Base-by-base conservation (phyloP, 1,140 invertebrate genomes). In the Oscheius sp. region DNA sequence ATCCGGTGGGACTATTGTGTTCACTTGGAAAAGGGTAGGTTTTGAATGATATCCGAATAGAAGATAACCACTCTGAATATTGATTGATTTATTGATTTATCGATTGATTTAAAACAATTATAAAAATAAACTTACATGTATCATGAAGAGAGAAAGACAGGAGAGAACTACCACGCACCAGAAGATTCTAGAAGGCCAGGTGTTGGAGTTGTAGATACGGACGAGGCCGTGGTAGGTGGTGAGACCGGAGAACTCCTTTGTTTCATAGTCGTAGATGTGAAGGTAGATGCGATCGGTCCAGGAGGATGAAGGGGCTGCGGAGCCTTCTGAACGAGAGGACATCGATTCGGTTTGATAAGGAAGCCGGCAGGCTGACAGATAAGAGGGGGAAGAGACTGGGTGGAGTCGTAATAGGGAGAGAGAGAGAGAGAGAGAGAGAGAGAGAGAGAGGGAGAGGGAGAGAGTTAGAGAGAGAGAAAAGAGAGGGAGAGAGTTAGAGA, bases 121-220 rank as follows among this genome's bases (percentile, higher is more conserved):
- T 10, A 26, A 36, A 7, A 31, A 34, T 2, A 59, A 31, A 65
- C 74, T 66, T 35, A 75, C 74, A 28, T 75, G 74, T n/a, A 75
- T 75, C 68, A 75, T 73, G 35, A 75, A 75, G 3, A 75, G 34
- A n/a, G 70, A 72, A n/a, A 75, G 58, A 29, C 68, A 71, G 15
- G 74, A 72, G 18, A 75, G 23, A 2, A 75, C 74, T 2, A 71
- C 69, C 1, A 75, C 74, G 7, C 28, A 46, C 74, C 74, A 75
- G 61, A 75, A 75, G 38, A 75, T 75, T 3, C 74, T 18, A 1
- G 74, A 75, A 1, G 74, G 74, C 74, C 74, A 75, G 1, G 74
- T 75, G 52, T 71, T 66, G n/a, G 74, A 75, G 45, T 75, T 75
- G 55, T 75, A 75, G 18, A 75, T 75, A 23, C 74, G 31, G n/a